Conservation (phyloP, 2,888 invertebrate species). For the Drosophila birchii region DNA sequence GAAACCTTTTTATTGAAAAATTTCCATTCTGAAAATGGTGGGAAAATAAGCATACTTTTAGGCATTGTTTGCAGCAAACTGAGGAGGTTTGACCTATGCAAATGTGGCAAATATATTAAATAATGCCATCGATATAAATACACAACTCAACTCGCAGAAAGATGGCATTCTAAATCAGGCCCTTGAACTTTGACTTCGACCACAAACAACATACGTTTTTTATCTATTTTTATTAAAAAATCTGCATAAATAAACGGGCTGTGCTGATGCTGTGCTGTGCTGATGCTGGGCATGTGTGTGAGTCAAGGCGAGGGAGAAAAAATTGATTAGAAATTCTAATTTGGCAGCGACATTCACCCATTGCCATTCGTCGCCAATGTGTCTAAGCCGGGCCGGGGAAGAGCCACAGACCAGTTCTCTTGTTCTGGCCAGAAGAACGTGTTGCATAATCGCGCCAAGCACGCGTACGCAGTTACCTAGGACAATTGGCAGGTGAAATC, state of each 20-base stretch:
- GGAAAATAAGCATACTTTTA: constrained; percentile 21
- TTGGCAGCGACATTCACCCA: constrained; percentile 30
- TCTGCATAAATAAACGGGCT: constrained; percentile 28
- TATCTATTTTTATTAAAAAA: constrained; percentile 3
- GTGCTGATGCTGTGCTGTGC: constrained; percentile 1
- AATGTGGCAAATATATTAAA: constrained; percentile 3
- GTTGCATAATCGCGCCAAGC: constrained; percentile 63
- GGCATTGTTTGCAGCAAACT: background rate
- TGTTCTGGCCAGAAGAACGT: background rate
- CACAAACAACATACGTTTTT: background rate
- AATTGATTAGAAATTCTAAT: constrained; percentile 72
- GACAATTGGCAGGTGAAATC: constrained; percentile 12
- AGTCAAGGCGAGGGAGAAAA: constrained; percentile 36
- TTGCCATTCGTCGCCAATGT: constrained; percentile 57
- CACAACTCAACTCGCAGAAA: background rate
- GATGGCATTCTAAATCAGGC: constrained; percentile 21
- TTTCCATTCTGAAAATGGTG: constrained; percentile 1
- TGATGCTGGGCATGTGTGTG: constrained; percentile 29
- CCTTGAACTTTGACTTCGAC: constrained; percentile 39
- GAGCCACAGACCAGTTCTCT: constrained; percentile 9
- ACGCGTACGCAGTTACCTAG: constrained; percentile 53
- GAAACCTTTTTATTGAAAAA: constrained; percentile 10
- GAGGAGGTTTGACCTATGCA: constrained; percentile 6
- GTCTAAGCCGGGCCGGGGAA: constrained; percentile 51
- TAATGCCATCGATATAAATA: constrained; percentile 6